Evolutionary conservation across 2,113 vertebrate species (phyloP).

Genomic region (Lamprologus lemairii): DNA sequence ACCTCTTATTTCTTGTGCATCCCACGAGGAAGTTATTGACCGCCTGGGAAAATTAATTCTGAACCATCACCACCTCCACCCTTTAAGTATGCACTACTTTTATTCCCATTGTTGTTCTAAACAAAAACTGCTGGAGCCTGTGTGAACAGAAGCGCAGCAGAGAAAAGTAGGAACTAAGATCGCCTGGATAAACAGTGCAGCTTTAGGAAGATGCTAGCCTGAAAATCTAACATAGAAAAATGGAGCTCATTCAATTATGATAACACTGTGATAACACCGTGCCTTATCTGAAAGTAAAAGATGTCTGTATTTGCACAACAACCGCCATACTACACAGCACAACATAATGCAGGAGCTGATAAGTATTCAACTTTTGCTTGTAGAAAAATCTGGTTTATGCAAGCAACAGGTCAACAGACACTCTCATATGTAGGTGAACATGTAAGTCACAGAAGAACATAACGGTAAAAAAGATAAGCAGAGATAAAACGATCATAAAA

Average conservation of each 20-base stretch:
- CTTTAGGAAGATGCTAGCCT: not conserved
- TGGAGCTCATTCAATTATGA: slow-evolving; percentile 1
- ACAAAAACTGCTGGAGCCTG: slow-evolving; percentile 9
- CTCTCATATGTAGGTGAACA: not conserved
- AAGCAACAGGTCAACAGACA: not conserved
- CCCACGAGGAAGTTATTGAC: slow-evolving; percentile 80
- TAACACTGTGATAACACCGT: slow-evolving; percentile 17
- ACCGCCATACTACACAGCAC: not conserved
- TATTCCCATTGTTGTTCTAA: slow-evolving; percentile 58
- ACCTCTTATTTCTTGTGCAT: slow-evolving; percentile 72
- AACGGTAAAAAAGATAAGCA: not conserved
- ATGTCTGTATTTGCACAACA: slow-evolving; percentile 8
- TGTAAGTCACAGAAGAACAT: not conserved
- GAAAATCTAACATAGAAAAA: not conserved
- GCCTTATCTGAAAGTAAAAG: not conserved
- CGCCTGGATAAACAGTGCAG: not conserved
- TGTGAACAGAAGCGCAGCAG: not conserved
- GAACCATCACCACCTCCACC: slow-evolving; percentile 22
- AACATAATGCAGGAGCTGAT: not conserved
- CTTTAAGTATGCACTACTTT: slow-evolving; percentile 38
- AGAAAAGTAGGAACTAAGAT: slow-evolving; percentile 5
- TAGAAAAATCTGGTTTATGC: not conserved
- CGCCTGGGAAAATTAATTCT: slow-evolving; percentile 82
- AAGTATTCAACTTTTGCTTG: not conserved
- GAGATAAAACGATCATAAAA: not conserved